Conservation (phyloP, 2,113 vertebrate species). For the Sturnira hondurensis region DNA sequence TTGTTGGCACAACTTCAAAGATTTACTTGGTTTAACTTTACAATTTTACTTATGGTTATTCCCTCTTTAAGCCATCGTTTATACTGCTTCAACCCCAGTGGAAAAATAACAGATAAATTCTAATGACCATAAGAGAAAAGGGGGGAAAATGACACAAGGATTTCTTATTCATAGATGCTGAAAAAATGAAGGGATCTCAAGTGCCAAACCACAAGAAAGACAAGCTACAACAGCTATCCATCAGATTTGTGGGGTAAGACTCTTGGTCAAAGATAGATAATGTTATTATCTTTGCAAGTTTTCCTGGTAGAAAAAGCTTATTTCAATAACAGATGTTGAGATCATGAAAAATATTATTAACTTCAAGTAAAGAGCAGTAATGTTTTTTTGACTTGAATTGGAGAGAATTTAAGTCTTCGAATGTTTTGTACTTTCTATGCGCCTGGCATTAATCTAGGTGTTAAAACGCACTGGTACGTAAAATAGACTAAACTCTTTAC, state of each 20-base stretch:
- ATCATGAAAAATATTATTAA: not conserved
- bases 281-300: not conserved
- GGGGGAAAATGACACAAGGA: not conserved
- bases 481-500: not conserved
- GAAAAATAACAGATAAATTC: not conserved
- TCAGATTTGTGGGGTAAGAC: not conserved
- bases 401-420: not conserved
- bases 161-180: conserved; percentile 11
- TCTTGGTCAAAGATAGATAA: not conserved
- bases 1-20: not conserved
- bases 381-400: not conserved
- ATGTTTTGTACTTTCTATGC: not conserved
- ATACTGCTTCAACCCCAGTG: not conserved
- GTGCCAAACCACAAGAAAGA: not conserved
- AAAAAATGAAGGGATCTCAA: conserved; percentile 15
- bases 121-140: not conserved
- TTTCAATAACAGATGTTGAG: not conserved
- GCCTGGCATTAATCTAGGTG: not conserved
- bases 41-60: not conserved
- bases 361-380: not conserved
- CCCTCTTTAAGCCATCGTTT: not conserved
- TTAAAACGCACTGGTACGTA: not conserved
- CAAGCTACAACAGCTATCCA: not conserved
- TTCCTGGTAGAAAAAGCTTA: not conserved
- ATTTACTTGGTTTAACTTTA: not conserved